Evolutionary conservation across 2,888 invertebrate genomes (phyloP), one percentile per base, ranked within the genome.

Genomic region (Melieria omissa): DNA sequence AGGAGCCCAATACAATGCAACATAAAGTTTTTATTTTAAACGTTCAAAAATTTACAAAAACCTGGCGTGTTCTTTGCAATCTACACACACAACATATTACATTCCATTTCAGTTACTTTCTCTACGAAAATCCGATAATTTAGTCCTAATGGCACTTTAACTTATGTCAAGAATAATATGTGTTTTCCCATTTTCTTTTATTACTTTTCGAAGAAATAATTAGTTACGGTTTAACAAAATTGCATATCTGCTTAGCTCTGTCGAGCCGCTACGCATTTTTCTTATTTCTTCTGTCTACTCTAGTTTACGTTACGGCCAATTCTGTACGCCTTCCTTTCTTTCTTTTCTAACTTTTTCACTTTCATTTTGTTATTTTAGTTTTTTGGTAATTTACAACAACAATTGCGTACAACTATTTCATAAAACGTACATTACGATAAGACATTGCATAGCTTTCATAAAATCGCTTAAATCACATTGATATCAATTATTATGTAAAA

Each of bases 381-480:
- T 80, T 78, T 82, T 78, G 78, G 74, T 80, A 78, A 80, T 80
- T 79, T 83, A 83, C 82, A 81, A 81, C 77, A 83, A 80, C 67
- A 81, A 82, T 83, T 80, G 82, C 78, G 79, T 78, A 74, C 71
- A 76, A 65, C 58, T 63, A 74, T 71, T 69, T 60, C 64, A 71
- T 74, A 74, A 73, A 65, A 78, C 79, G 41, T 69, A 46, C 45
- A 63, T 58, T 64, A 58, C n/a, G 29, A 74, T 62, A 71, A 77
- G 82, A 79, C 55, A 78, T 83, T 83, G 78, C 81, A 83, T 82
- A 78, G 82, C 79, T 79, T 82, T 81, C 82, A 82, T 82, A 84
- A 84, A 84, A 84, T 83, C 83, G 85, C 83, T 82, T 84, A 81
- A 82, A 83, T 83, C 83, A 83, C 83, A 83, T 81, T 75, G 64